Evolutionary conservation across 2,797 vertebrate genomes (phyloP), one percentile per base, ranked within the genome.

Genomic region (Girardinus metallicus): DNA sequence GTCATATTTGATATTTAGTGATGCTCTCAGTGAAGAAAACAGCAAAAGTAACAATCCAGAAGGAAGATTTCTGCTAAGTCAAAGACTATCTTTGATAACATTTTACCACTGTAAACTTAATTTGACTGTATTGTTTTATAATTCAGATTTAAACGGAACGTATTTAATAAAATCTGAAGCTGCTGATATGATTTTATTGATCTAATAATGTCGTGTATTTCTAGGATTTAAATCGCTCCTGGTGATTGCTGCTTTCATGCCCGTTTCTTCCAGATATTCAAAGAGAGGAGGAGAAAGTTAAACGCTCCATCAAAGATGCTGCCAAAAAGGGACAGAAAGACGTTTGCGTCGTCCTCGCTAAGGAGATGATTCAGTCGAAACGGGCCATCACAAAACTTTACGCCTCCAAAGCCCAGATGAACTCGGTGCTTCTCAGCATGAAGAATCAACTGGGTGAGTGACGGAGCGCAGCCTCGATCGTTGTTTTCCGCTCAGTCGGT

Each of bases 321-420:
- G 99, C 98, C 84, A 99, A 97, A 83, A 99, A 98, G 85, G 98
- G 97, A 64, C 96, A 99, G 91, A 98, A 93, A 29, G 99, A 99
- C 0, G 99, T 97, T 43, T 99, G 98, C 74, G 93, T 99, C 53
- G 87, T 99, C 81, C 92, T 99, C 34, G 99, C 98, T 0, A 99
- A 99, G 93, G 98, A 99, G 90, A 95, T 99, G 95, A 94, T 99
- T 90, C 96, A 97, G 79, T 99, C 98, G 0, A 97, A 97, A 78
- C 96, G 93, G 87, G 98, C 98, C 0, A 88, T 99, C 41, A 95
- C 95, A 92, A 99, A 99, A 92, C 96, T 99, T 21, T 97, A 99
- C 0, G 97, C 97, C 0, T 99, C 99, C 85, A 99, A 97, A 96
- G 98, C 98, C 0, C 99, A 99, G 13, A 99, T 99, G 98, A 99